Conservation (phyloP, 2,113 vertebrate genomes). For the Python bivittatus region DNA sequence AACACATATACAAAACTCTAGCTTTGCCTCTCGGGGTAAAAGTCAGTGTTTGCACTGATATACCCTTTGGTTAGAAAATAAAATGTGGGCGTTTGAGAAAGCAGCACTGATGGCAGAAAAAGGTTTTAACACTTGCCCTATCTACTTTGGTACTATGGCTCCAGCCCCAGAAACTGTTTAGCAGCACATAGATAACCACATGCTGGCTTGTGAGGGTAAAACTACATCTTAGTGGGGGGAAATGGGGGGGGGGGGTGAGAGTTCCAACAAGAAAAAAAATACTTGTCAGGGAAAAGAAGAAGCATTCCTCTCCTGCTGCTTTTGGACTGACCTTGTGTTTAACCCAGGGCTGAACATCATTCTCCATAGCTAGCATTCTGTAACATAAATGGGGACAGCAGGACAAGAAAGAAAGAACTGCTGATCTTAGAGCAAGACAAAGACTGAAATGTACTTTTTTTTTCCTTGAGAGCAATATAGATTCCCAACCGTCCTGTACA, state of each 20-base stretch:
- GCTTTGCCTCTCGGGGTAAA: background rate
- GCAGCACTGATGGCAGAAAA: background rate
- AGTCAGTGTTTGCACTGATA: background rate
- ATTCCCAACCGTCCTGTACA: background rate
- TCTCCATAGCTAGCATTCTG: background rate
- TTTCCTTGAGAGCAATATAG: background rate
- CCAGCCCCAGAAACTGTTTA: background rate
- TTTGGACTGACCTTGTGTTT: background rate
- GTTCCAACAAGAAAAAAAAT: background rate
- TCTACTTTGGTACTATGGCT: background rate
- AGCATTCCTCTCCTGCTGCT: background rate
- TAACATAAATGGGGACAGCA: background rate
- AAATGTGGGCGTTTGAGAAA: background rate
- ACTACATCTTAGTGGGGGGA: background rate
- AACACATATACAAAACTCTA: background rate
- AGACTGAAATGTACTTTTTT: accelerated
- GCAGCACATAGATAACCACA: background rate
- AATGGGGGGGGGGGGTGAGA: background rate
- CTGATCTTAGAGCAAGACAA: background rate
- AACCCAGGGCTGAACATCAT: background rate
- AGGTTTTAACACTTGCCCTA: background rate
- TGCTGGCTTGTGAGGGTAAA: background rate
- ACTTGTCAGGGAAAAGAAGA: background rate
- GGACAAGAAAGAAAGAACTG: background rate
- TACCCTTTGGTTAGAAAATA: background rate